phyloP scores from a whole-genome alignment of 2,797 vertebrate genomes.

The Premnoplex brunnescens region DNA sequence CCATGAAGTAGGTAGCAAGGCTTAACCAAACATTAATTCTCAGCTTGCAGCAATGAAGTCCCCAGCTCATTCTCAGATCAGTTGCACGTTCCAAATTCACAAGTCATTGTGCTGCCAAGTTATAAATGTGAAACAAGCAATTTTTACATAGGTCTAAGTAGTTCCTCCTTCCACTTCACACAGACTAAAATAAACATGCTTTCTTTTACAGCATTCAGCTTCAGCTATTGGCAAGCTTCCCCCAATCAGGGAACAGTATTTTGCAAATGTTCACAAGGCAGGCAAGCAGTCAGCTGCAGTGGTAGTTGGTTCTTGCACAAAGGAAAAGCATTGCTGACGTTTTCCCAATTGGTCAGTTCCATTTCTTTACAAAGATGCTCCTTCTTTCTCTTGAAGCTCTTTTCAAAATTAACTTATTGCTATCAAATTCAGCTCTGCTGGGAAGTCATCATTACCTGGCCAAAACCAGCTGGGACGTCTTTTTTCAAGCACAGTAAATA shows the following conservation, averaged over 20 bases:
- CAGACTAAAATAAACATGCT: neutral
- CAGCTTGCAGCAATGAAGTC: neutral
- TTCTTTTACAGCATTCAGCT: neutral
- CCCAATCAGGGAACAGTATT: neutral
- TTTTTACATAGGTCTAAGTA: neutral
- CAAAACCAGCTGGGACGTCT: neutral
- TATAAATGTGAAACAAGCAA: neutral
- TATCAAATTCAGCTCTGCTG: neutral
- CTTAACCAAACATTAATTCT: neutral
- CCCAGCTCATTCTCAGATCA: neutral
- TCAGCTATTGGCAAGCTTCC: neutral
- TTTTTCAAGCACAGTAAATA: neutral
- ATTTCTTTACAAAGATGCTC: neutral
- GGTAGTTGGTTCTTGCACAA: neutral
- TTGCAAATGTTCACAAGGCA: neutral
- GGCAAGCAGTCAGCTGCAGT: neutral
- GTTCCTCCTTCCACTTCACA: constrained; percentile 2
- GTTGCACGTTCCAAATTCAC: neutral
- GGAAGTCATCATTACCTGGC: neutral
- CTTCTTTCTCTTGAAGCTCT: neutral
- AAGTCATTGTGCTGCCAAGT: neutral
- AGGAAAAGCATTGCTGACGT: neutral
- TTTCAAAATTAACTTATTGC: neutral
- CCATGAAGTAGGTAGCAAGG: neutral
- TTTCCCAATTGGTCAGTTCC: neutral